Evolutionary conservation across 2,113 vertebrate species (phyloP).

Genomic region (Malaclemys terrapin): DNA sequence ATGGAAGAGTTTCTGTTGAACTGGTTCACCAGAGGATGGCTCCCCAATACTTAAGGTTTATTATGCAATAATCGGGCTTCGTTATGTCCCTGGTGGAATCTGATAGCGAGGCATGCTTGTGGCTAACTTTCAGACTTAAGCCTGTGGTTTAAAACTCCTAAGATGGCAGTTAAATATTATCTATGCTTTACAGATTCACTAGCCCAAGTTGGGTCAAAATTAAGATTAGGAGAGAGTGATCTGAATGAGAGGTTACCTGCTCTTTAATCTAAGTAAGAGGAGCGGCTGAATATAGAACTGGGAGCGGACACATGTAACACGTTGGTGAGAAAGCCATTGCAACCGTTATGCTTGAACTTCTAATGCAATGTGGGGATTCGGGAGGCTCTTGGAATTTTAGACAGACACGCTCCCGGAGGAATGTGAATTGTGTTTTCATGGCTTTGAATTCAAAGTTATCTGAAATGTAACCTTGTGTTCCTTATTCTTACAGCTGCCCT

Average conservation of each 20-base stretch:
- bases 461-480: conserved; percentile 46
- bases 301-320: not conserved
- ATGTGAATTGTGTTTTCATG: conserved; percentile 30
- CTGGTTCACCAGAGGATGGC: not conserved
- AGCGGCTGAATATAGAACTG: not conserved
- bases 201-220: not conserved
- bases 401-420: not conserved
- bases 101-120: not conserved
- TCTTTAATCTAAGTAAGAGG: not conserved
- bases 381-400: conserved; percentile 19
- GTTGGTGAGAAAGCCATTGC: not conserved
- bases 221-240: not conserved
- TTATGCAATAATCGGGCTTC: not conserved
- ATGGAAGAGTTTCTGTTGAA: not conserved
- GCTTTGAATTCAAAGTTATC: conserved; percentile 34
- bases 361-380: not conserved
- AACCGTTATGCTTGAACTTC: not conserved
- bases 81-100: not conserved
- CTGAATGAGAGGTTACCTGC: not conserved
- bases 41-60: not conserved
- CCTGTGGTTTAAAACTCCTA: conserved; percentile 34
- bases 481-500: conserved; percentile 71
- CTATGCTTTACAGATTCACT: not conserved
- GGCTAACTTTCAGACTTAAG: not conserved
- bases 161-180: not conserved